A percentile compares a stretch with the other conserved stretches of the same genome.
Conservation (phyloP, 1,140 invertebrate genomes). For the Dysdera silvatica region DNA sequence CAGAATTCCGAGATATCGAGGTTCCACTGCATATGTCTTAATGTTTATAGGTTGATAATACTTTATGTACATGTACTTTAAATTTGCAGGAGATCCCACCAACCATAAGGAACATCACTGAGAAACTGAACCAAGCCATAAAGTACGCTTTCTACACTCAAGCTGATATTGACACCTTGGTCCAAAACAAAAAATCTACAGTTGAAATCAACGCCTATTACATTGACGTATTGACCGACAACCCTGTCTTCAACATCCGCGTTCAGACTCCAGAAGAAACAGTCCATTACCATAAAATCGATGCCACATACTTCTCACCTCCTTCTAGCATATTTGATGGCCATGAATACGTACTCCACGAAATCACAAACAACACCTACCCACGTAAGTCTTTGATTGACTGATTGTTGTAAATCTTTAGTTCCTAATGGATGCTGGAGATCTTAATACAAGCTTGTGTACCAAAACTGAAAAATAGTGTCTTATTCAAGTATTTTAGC, state of each 20-base stretch:
- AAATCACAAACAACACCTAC: constrained; percentile 13
- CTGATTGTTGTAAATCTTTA: not conserved
- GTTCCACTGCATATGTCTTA: no score
- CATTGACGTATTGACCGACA: constrained; percentile 12
- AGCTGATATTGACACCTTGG: not conserved
- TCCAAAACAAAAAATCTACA: not conserved
- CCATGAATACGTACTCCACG: not conserved
- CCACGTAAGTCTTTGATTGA: constrained; percentile 6
- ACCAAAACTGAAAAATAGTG: no score
- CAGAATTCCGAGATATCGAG: no score
- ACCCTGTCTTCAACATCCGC: not conserved
- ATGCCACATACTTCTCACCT: constrained; percentile 8
- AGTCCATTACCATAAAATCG: constrained; percentile 7
- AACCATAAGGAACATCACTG: not conserved
- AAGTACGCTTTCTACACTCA: constrained; percentile 22
- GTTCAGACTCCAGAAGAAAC: not conserved
- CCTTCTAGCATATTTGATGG: constrained; percentile 15
- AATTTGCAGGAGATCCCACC: constrained; percentile 1
- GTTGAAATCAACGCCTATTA: not conserved
- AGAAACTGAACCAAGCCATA: constrained; percentile 3
- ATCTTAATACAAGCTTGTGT: no score
- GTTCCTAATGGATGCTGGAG: no score
- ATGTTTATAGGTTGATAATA: no score
- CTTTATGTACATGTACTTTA: no score
- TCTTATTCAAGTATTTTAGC: not conserved